phyloP scores from a whole-genome alignment of 2,797 vertebrate genomes.

The Chrosomus eos region DNA sequence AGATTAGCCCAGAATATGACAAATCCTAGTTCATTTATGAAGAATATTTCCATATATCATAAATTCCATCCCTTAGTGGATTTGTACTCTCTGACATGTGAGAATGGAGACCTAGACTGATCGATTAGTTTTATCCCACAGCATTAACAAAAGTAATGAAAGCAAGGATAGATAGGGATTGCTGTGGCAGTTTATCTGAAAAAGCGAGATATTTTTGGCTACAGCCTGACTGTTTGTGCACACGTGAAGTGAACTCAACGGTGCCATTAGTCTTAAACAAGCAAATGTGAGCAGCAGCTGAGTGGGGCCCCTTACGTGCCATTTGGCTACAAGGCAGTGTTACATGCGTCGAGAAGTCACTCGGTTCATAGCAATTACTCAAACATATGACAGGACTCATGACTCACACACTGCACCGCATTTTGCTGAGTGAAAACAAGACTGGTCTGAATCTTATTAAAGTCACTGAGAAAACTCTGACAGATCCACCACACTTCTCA shows the following conservation, averaged over 20 bases:
- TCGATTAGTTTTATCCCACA: constrained; percentile 27
- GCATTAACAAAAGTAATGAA: constrained; percentile 35
- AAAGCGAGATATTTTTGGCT: constrained; percentile 45
- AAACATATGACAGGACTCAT: constrained; percentile 66
- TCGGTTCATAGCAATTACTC: constrained; percentile 69
- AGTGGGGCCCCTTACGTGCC: constrained; percentile 46
- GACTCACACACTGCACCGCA: constrained; percentile 66
- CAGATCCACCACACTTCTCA: constrained; percentile 52
- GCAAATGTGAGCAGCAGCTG: constrained; percentile 50
- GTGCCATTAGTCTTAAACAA: constrained; percentile 50
- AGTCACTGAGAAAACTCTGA: constrained; percentile 54
- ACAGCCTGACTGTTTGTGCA: constrained; percentile 38
- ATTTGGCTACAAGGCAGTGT: constrained; percentile 60
- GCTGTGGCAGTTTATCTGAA: constrained; percentile 39
- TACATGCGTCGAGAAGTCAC: constrained; percentile 61
- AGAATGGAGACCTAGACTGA: constrained; percentile 34
- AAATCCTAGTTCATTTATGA: constrained; percentile 12
- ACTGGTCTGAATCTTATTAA: constrained; percentile 65
- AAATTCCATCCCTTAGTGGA: constrained; percentile 9
- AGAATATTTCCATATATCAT: constrained; percentile 12
- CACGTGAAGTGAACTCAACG: constrained; percentile 41
- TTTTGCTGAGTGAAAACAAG: constrained; percentile 63
- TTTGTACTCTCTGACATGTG: neutral
- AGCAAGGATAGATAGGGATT: constrained; percentile 39
- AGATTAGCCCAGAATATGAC: constrained; percentile 13